Conservation (phyloP, 2,113 vertebrate species). For the Gymnobelideus leadbeateri region DNA sequence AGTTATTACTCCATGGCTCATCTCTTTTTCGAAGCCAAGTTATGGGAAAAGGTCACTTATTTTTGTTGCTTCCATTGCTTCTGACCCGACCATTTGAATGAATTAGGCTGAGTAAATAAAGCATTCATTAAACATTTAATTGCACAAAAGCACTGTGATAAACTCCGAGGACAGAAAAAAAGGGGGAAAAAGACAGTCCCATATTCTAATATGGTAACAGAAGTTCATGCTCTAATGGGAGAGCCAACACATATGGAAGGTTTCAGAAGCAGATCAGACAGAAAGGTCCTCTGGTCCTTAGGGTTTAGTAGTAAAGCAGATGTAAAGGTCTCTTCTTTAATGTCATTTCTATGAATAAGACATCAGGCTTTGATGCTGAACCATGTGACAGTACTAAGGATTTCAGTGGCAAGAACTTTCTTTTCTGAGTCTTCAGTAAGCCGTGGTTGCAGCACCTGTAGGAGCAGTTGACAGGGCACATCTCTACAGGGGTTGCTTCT, state of each 20-base stretch:
- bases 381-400: neutral
- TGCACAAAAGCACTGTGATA: neutral
- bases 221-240: neutral
- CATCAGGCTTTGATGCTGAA: neutral
- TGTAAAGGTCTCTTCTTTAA: neutral
- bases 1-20: neutral
- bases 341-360: neutral
- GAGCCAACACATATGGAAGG: neutral
- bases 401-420: neutral
- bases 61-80: neutral
- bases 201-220: neutral
- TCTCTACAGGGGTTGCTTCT: neutral
- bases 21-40: neutral
- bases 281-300: neutral
- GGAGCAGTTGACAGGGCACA: neutral
- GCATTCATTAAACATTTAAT: neutral
- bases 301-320: neutral
- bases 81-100: neutral
- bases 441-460: neutral
- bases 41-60: neutral
- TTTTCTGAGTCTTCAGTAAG: neutral
- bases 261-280: neutral
- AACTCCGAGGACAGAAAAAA: neutral
- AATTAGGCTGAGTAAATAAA: neutral
- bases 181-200: no score